Evolutionary conservation across 2,113 vertebrate species (phyloP).

Genomic region (Sinocyclocheilus anophthalmus): DNA sequence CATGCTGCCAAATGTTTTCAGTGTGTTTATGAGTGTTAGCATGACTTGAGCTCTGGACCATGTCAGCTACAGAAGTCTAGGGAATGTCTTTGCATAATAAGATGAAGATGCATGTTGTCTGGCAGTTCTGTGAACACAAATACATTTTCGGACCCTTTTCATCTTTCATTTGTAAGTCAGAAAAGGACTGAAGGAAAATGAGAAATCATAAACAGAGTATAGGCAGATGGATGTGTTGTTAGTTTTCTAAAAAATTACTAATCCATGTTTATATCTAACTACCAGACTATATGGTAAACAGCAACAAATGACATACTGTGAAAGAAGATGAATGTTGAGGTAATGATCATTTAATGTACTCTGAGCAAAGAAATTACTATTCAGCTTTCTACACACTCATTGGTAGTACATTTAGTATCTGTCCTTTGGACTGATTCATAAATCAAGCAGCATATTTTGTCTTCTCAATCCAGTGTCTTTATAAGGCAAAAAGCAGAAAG

Average conservation of each 20-base stretch:
- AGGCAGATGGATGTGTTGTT: neutral
- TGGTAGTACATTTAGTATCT: slow-evolving; percentile 48
- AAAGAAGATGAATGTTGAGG: neutral
- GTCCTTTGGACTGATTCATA: slow-evolving; percentile 63
- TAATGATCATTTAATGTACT: slow-evolving; percentile 15
- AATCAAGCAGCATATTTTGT: slow-evolving; percentile 57
- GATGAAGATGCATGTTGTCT: neutral
- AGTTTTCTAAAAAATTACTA: neutral
- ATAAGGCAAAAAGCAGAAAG: slow-evolving; percentile 70
- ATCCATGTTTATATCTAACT: neutral
- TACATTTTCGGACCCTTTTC: neutral
- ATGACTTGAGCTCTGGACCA: neutral
- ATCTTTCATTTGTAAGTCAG: neutral
- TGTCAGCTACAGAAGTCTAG: neutral
- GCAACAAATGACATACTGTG: neutral
- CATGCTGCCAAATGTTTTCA: neutral
- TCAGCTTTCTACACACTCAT: slow-evolving; percentile 27
- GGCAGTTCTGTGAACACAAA: neutral
- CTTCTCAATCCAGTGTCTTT: slow-evolving; percentile 68
- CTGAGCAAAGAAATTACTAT: neutral
- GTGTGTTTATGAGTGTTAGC: neutral
- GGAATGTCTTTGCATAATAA: neutral
- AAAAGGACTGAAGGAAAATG: neutral
- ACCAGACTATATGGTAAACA: neutral
- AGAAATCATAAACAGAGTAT: neutral